phyloP scores from a whole-genome alignment of 2,888 invertebrate species.

The Andrena minutula region DNA sequence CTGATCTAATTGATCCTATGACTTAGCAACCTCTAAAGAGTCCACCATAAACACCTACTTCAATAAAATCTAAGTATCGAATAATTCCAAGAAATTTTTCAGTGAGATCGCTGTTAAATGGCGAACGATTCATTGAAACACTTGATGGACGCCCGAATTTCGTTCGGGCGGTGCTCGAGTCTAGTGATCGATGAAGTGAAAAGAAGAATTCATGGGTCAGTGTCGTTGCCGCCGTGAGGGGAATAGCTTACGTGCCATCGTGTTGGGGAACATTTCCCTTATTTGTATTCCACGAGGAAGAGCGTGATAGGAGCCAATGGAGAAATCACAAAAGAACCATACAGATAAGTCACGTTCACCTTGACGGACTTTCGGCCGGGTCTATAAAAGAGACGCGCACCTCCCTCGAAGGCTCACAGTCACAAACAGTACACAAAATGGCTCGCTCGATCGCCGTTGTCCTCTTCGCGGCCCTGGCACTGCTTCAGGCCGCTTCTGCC shows the following conservation, averaged over 20 bases:
- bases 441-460: conserved; percentile 58
- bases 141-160: background rate
- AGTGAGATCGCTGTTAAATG: too few species aligned
- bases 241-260: conserved; percentile 47
- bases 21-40: too few species aligned
- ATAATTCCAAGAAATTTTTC: too few species aligned
- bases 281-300: conserved; percentile 65
- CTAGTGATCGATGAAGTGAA: conserved; percentile 1
- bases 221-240: conserved; percentile 31
- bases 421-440: conserved; percentile 70
- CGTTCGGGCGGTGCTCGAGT: background rate
- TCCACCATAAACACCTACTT: too few species aligned
- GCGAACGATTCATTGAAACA: too few species aligned
- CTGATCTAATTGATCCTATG: background rate
- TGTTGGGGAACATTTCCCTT: conserved; percentile 47
- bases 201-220: conserved; percentile 29
- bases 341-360: conserved; percentile 69
- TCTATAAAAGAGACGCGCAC: conserved; percentile 69
- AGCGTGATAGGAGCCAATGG: conserved; percentile 60
- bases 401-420: conserved; percentile 31
- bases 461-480: conserved; percentile 50
- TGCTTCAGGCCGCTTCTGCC: conserved; percentile 52
- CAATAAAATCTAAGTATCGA: too few species aligned
- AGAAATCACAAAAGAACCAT: conserved; percentile 66
- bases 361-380: conserved; percentile 58